These are phyloP conservation scores for Pollachius pollachius DNA, from an alignment of 2,113 vertebrate species.

Conservation along the genomic window DNA sequence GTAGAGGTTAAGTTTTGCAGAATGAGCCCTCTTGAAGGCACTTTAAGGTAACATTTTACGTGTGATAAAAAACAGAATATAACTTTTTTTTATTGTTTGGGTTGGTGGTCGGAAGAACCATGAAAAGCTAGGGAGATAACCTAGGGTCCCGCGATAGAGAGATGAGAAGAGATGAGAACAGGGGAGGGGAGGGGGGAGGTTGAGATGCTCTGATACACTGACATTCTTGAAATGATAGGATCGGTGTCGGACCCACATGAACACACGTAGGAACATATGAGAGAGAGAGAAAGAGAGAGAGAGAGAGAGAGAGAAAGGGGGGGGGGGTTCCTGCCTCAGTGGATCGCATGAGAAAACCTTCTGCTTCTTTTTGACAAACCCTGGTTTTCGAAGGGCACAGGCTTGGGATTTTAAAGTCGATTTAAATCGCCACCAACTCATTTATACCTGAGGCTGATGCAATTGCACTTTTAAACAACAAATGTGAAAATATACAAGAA, in stretches of 20 bases:
- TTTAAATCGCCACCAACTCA: too few species aligned
- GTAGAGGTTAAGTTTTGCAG: slow-evolving; percentile 27
- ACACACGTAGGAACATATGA: slow-evolving; percentile 13
- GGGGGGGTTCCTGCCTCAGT: background rate
- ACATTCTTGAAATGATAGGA: slow-evolving; percentile 69
- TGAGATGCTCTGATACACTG: slow-evolving; percentile 71
- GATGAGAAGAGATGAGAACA: slow-evolving; percentile 32
- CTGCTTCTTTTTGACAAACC: too few species aligned
- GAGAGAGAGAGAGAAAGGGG: too few species aligned
- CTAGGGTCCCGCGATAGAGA: slow-evolving; percentile 36
- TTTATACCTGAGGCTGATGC: too few species aligned
- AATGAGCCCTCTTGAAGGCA: slow-evolving; percentile 52
- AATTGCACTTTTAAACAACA: too few species aligned
- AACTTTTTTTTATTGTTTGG: slow-evolving; percentile 18
- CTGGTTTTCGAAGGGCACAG: too few species aligned
- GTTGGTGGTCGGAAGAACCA: slow-evolving; percentile 36
- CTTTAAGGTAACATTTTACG: slow-evolving; percentile 48
- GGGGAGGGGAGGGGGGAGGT: slow-evolving; percentile 49
- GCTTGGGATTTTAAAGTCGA: too few species aligned
- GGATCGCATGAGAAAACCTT: too few species aligned
- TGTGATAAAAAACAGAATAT: slow-evolving; percentile 24
- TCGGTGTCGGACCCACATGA: slow-evolving; percentile 62
- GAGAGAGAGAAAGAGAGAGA: slow-evolving; percentile 4
- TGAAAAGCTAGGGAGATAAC: slow-evolving; percentile 43
- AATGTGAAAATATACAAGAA: too few species aligned